Evolutionary conservation across 53 echinoderm and acorn worm species (phyloP).

Genomic region (Hippasteria phrygiana): DNA sequence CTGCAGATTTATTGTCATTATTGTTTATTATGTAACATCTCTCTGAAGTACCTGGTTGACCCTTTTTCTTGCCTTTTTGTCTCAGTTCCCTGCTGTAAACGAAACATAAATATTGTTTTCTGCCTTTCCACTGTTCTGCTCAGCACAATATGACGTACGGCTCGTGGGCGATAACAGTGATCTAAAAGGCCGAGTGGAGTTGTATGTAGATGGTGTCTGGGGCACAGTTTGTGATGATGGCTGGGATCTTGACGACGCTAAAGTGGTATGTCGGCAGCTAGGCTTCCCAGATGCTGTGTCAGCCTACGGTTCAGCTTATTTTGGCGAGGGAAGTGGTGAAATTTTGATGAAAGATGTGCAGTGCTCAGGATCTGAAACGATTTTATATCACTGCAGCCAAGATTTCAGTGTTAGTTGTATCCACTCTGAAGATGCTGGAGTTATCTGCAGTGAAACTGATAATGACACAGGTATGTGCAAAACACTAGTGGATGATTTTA

Average conservation of each 20-base stretch:
- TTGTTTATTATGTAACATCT: too few relatives aligned
- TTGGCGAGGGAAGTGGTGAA: neutral
- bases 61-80: too few relatives aligned
- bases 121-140: too few relatives aligned
- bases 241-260: neutral
- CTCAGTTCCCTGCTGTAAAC: too few relatives aligned
- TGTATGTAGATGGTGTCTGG: neutral
- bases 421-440: conserved; percentile 75
- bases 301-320: neutral
- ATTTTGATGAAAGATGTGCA: neutral
- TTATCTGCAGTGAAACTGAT: conserved; percentile 37
- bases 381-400: neutral
- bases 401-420: neutral
- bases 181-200: conserved; percentile 1
- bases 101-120: too few relatives aligned
- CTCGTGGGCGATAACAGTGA: neutral
- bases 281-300: neutral
- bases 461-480: too few relatives aligned
- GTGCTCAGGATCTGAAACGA: neutral
- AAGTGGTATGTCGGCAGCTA: conserved; percentile 3
- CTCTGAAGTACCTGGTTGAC: too few relatives aligned
- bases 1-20: too few relatives aligned
- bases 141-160: neutral
- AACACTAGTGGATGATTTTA: too few relatives aligned
- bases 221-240: conserved; percentile 24